Conservation (phyloP, 2,113 vertebrate species). For the Dipodomys merriami region DNA sequence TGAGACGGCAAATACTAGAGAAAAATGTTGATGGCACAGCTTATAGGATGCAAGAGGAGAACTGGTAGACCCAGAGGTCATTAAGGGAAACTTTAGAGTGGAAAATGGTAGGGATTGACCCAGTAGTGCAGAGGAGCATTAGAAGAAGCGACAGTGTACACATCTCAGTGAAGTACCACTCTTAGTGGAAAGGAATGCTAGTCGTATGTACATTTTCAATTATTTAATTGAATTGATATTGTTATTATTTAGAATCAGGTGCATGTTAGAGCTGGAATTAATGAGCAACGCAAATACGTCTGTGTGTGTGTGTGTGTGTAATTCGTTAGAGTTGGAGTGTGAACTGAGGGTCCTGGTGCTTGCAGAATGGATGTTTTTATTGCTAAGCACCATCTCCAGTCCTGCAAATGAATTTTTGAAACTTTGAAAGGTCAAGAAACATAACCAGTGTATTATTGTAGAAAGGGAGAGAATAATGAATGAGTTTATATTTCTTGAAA, state of each 20-base stretch:
- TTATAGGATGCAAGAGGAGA: neutral
- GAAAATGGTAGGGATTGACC: neutral
- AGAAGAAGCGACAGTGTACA: no score
- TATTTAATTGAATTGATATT: neutral
- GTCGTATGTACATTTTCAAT: neutral
- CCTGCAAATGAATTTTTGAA: neutral
- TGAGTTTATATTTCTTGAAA: neutral
- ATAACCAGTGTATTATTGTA: neutral
- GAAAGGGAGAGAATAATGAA: neutral
- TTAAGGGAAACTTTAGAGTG: neutral
- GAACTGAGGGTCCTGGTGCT: no score
- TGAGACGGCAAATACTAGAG: neutral
- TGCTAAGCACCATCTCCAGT: no score
- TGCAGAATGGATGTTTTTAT: no score
- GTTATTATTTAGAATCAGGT: neutral
- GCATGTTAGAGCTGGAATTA: neutral
- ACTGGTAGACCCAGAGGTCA: no score
- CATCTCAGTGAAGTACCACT: no score
- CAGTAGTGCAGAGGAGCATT: neutral
- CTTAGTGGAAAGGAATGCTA: neutral
- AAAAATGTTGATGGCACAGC: neutral
- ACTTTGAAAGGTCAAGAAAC: neutral
- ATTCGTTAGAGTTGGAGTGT: no score
- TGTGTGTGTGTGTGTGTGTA: no score
- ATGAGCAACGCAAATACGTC: neutral